Percentiles rank a stretch among this genome's conserved stretches.
Conservation (phyloP, 2,797 vertebrate species). For the Tokudaia tokunoshimensis region DNA sequence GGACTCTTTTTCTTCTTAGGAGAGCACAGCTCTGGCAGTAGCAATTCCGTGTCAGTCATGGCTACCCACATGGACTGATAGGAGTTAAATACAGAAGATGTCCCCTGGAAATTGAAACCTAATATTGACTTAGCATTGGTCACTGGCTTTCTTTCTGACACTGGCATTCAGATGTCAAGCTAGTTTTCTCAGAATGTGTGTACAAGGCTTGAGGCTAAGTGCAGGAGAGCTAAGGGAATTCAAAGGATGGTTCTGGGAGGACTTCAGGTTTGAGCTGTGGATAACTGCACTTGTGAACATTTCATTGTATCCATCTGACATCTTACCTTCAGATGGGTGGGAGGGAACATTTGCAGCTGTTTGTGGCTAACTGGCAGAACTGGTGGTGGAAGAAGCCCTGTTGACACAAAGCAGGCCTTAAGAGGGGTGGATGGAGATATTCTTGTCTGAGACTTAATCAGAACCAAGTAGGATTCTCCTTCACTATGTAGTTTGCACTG, state of each 20-base stretch:
- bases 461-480: not conserved
- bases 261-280: too few relatives aligned
- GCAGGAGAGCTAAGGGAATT: not conserved
- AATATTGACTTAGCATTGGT: conserved; percentile 12
- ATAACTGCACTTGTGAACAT: not conserved
- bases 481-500: not conserved
- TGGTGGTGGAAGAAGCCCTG: not conserved
- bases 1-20: not conserved
- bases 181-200: not conserved
- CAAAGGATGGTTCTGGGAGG: not conserved
- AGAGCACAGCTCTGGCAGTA: not conserved
- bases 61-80: not conserved
- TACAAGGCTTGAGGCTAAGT: not conserved
- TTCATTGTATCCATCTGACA: not conserved
- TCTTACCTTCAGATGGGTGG: not conserved
- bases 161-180: not conserved
- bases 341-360: not conserved
- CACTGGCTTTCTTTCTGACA: conserved; percentile 4
- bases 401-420: not conserved
- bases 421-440: not conserved
- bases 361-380: not conserved
- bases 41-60: not conserved
- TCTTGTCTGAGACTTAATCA: not conserved
- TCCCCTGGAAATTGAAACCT: conserved; percentile 20
- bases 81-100: not conserved